Evolutionary conservation across 2,113 vertebrate species (phyloP).

Genomic region (Halichoeres trimaculatus): DNA sequence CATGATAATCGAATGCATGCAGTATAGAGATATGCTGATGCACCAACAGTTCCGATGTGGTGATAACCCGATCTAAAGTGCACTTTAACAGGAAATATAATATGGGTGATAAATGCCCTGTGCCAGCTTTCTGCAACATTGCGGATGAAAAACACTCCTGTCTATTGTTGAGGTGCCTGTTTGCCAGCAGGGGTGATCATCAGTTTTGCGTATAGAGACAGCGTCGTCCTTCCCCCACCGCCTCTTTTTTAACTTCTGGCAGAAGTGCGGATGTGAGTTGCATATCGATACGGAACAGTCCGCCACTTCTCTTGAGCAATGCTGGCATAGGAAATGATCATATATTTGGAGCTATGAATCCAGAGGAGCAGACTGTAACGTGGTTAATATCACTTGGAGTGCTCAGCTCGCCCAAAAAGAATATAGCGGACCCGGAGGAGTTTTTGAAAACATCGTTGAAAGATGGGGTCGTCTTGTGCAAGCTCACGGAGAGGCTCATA

Average conservation of each 20-base stretch:
- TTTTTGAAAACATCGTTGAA: slow-evolving; percentile 92
- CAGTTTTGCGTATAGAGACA: slow-evolving; percentile 52
- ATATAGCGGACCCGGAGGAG: slow-evolving; percentile 90
- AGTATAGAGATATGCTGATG: slow-evolving; percentile 9
- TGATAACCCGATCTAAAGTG: not conserved
- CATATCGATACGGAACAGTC: slow-evolving; percentile 75
- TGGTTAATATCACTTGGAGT: slow-evolving; percentile 98
- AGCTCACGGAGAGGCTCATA: slow-evolving; percentile 89
- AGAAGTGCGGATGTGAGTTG: slow-evolving; percentile 92
- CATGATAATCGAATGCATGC: too few species aligned
- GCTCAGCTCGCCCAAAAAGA: slow-evolving; percentile 96
- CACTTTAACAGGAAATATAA: not conserved
- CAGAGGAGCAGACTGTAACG: slow-evolving; percentile 94
- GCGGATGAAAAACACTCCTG: slow-evolving; percentile 15
- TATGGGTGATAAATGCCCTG: not conserved
- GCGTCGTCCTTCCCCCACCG: slow-evolving; percentile 42
- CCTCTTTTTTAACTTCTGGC: slow-evolving; percentile 62
- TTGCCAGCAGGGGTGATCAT: slow-evolving; percentile 79
- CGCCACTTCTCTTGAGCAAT: slow-evolving; percentile 53
- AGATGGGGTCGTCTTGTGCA: slow-evolving; percentile 95
- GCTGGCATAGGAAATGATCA: slow-evolving; percentile 60
- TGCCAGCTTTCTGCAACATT: slow-evolving; percentile 6
- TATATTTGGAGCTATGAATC: slow-evolving; percentile 87
- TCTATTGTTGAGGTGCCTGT: slow-evolving; percentile 63
- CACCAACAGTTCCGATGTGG: not conserved